phyloP scores from a whole-genome alignment of 2,888 invertebrate genomes.

The Oasisia sp. region DNA sequence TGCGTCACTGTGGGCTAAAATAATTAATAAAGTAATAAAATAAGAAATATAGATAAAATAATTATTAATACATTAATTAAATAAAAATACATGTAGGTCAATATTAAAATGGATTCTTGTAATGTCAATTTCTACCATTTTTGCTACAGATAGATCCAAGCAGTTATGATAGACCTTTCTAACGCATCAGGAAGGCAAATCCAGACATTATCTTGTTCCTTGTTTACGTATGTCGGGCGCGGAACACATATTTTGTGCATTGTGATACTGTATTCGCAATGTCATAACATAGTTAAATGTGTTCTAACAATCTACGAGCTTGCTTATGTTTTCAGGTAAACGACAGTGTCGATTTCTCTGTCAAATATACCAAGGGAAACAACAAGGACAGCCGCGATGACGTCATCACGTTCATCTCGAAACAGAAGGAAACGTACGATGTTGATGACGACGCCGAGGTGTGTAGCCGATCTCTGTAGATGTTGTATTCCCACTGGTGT shows the following conservation, averaged over 20 bases:
- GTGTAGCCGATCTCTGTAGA: neutral
- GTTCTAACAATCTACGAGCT: neutral
- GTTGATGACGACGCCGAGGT: neutral
- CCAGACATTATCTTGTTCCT: neutral
- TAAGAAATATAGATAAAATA: too few relatives aligned
- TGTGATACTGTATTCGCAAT: neutral
- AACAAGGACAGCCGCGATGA: neutral
- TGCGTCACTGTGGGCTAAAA: too few relatives aligned
- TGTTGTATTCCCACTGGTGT: too few relatives aligned
- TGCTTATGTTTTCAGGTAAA: neutral
- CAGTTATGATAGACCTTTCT: too few relatives aligned
- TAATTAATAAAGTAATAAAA: too few relatives aligned
- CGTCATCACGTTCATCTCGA: neutral
- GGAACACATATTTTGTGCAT: neutral
- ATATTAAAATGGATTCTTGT: too few relatives aligned
- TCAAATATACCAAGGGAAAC: neutral
- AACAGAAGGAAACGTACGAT: neutral
- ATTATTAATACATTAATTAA: too few relatives aligned
- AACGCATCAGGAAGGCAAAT: neutral
- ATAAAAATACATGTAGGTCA: too few relatives aligned
- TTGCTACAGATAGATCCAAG: too few relatives aligned
- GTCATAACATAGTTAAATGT: too few relatives aligned
- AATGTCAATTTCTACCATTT: too few relatives aligned
- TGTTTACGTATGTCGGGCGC: neutral
- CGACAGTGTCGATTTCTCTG: neutral